Evolutionary conservation across 2,797 vertebrate genomes (phyloP).

Genomic region (Pipistrellus kuhlii): DNA sequence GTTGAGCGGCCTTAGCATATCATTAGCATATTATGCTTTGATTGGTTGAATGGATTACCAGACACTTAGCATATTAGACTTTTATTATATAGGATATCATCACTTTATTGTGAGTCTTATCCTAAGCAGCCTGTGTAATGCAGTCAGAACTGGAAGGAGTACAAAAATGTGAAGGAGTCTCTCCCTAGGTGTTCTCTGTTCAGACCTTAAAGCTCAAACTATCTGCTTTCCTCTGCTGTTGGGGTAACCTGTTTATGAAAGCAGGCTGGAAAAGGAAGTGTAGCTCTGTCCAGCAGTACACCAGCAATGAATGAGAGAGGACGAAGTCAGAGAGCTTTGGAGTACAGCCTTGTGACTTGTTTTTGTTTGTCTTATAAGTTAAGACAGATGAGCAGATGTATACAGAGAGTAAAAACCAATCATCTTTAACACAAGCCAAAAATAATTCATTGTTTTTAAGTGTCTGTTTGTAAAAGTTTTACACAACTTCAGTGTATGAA

Average conservation of each 20-base stretch:
- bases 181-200: neutral
- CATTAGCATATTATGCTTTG: too few species aligned
- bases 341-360: neutral
- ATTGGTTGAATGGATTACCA: too few species aligned
- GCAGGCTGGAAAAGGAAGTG: neutral
- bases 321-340: neutral
- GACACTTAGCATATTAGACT: too few species aligned
- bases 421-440: neutral
- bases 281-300: too few species aligned
- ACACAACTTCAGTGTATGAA: neutral
- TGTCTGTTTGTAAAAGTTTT: slow-evolving; percentile 19
- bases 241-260: neutral
- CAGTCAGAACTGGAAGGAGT: neutral
- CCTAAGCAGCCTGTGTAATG: neutral
- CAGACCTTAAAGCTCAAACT: neutral
- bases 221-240: neutral
- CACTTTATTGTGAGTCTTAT: neutral
- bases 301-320: neutral
- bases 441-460: neutral
- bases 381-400: neutral
- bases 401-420: neutral
- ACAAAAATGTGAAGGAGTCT: neutral
- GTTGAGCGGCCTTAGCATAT: too few species aligned
- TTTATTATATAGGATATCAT: neutral
- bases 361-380: slow-evolving; percentile 1